Evolutionary conservation across 2,113 vertebrate genomes (phyloP), one percentile per base, ranked within the genome.

Genomic region (Saiga tatarica): DNA sequence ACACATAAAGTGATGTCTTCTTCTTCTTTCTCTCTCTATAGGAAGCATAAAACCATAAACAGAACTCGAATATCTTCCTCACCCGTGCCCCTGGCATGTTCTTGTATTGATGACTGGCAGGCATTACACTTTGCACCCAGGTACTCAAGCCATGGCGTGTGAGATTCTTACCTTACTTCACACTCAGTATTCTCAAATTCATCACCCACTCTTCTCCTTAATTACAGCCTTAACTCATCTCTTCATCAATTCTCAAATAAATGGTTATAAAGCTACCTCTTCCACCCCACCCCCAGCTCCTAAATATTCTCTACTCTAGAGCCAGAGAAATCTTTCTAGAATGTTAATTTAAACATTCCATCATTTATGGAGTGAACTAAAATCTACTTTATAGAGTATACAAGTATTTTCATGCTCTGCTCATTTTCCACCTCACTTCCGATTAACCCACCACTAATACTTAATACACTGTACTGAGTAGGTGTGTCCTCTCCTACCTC

Each of bases 291-390:
- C 30, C 15, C 30, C 83, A 13, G 10, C 62, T 95, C 11, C 89
- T 21, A 97, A 88, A 57, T 83, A 89, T 59, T 87, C 57, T 94
- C 28, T 92, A 28, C 1, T 81, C 19, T 89, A 47, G 5, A 92
- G 45, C 42, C 59, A 91, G 33, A 94, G 45, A 36, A 25, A 42
- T 87, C 57, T 97, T 95, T 64, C 26, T 50, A 92, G 59, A 95
- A 78, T 15, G 52, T 62, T 62, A 95, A 85, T 84, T 67, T 96
- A 93, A 89, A 36, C 47, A 92, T 90, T 91, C 57, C 88, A 87
- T 89, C 85, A 95, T 39, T 79, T 76, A 87, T 5, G 87, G 39
- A 62, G 89, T 83, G 12, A 87, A 94, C 60, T 67, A 53, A 97
- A 88, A 89, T 59, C 59, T 82, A 91, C 45, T 93, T 94, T 82